Base-by-base conservation (phyloP, 2,113 vertebrate species). In the Myrmecophaga tridactyla region DNA sequence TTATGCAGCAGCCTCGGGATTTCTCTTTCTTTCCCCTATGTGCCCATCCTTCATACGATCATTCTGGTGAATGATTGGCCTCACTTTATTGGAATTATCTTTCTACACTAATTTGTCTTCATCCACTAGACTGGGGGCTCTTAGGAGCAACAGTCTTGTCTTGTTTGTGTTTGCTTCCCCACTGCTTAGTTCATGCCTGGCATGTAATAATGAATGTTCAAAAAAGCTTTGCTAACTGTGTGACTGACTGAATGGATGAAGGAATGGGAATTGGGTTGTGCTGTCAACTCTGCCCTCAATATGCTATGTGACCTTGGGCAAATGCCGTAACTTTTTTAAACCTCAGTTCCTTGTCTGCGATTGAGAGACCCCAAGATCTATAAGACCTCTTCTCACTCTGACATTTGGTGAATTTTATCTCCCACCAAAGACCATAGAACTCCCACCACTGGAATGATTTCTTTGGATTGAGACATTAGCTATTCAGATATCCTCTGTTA, bases 351-450 rank as follows among this genome's bases (percentile, higher is more conserved):
- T 41, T 4, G 8, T 58, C 53, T 81, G 27, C 63, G 53, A 34
- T 43, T 60, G 78, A 77, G 53, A 69, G 43, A 46, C 31, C 75
- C 43, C 27, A 83, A 87, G 23, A 76, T 72, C 46, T 85, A 23
- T 2, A 70, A 84, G 76, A 43, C 12, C 8, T 48, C 62, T 73
- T 60, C 63, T 78, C 27, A 18, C 43, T 60, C 72, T 85, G 72
- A 85, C 36, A 70, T 31, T 34, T 53, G 27, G 80, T 20, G 70
- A 51, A 46, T 90, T 83, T 90, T 69, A 81, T 96, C 94, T 95
- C 90, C 82, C 95, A 63, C 46, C 18, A 27, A 15, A 36, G 48
- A 43, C 18, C n/a, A 65, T 3, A 53, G 27, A 89, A 72, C 17
- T 76, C 69, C 39, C n/a, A 18, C 13, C 14, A 73, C 39, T 62